Base-by-base conservation (phyloP, 1,140 invertebrate species). In the Triops longicaudatus region DNA sequence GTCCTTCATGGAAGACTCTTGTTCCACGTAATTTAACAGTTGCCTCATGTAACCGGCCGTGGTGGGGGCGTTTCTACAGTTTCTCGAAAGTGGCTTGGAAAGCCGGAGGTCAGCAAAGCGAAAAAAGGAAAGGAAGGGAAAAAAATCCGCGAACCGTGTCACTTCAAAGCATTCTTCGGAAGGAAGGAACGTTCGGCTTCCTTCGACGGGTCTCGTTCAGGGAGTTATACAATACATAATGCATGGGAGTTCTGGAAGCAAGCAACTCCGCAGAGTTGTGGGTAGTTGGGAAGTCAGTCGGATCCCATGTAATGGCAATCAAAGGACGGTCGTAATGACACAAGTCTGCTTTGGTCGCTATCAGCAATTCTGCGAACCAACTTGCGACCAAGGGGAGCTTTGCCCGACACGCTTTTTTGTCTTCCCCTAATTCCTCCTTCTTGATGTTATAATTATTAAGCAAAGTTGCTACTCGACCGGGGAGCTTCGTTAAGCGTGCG, bases 191-290 rank as follows among this genome's bases (percentile, higher is more conserved):
- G 43, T 17, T 14, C 50, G 50, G 5, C 50, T 63, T 63, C 50
- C 22, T 22, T 22, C 22, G 14, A 22, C 17, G 14, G 50, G 50
- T 22, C 22, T 6, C 50, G 31, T 37, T 37, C 31, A 37, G 50
- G 22, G 50, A 63, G 50, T 22, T 63, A 37, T 63, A 63, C 22
- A 63, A 63, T 63, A 63, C 50, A 63, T 63, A 63, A 63, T 63
- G 14, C 50, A 63, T 63, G 22, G 50, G 17, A 22, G 17, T 22
- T 22, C 22, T 63, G 14, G 50, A 17, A 63, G 50, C 50, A 10
- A 22, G 50, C 14, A 63, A 63, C 50, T 63, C 50, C 50, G 10
- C 2, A 5, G 50, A 63, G 50, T 63, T 63, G 17, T 63, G 14
- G 50, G 50, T 22, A 63, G 11, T 63, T 63, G 14, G 50, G 17